Percentiles rank a stretch among this genome's conserved stretches.
Evolutionary conservation across 2,113 vertebrate species (phyloP).

Genomic region (Epinephelus cyanopodus): DNA sequence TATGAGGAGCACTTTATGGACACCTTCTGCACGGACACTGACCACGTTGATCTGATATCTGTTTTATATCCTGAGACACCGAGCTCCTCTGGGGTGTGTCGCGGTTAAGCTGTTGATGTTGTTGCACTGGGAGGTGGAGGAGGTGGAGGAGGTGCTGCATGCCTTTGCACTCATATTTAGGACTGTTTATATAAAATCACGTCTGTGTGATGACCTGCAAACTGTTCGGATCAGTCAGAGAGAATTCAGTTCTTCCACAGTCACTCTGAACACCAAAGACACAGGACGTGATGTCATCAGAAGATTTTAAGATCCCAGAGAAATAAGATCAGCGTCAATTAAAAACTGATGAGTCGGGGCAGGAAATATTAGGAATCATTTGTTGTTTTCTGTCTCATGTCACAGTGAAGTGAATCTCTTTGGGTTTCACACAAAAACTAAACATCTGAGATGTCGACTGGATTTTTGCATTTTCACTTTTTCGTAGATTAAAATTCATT

Average conservation of each 20-base stretch:
- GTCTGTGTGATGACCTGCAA: conserved; percentile 22
- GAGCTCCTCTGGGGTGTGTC: neutral
- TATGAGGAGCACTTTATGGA: neutral
- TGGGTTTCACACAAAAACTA: no score
- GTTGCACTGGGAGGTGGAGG: neutral
- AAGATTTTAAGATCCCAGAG: no score
- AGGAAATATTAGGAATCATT: no score
- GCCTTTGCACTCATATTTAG: conserved; percentile 56
- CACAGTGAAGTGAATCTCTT: no score
- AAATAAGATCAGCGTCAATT: no score
- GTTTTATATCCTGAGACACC: neutral
- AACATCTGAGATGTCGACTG: no score
- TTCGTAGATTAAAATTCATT: no score
- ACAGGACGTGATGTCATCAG: no score
- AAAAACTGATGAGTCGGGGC: no score
- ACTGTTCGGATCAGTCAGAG: neutral
- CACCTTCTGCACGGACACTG: neutral
- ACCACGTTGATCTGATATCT: neutral
- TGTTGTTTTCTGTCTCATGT: no score
- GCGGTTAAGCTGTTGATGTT: neutral
- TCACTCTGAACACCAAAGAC: no score
- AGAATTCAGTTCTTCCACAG: neutral
- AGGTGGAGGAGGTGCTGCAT: conserved; percentile 35
- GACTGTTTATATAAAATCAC: conserved; percentile 44
- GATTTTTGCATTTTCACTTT: no score